Evolutionary conservation across 2,797 vertebrate genomes (phyloP).

Genomic region (Holocentrus rufus): DNA sequence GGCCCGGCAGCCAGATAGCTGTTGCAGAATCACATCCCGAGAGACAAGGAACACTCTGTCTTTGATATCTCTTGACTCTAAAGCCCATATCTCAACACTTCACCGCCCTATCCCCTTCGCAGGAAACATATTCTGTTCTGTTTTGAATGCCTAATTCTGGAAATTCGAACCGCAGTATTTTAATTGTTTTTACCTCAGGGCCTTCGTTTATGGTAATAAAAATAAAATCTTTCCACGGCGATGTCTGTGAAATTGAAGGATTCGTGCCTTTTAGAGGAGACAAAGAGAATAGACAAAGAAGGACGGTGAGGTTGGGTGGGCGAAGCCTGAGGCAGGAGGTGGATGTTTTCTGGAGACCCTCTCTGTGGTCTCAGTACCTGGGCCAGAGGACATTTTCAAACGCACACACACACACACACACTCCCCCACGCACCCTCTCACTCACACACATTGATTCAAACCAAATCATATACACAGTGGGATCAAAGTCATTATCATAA

Average conservation of each 20-base stretch:
- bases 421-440: not conserved
- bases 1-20: conserved; percentile 45
- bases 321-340: conserved; percentile 3
- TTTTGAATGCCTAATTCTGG: not conserved
- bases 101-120: conserved; percentile 7
- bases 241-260: conserved; percentile 1
- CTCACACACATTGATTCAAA: conserved; percentile 3
- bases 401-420: too few species aligned
- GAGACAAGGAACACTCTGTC: conserved; percentile 38
- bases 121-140: not conserved
- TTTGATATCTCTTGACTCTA: conserved; percentile 30
- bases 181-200: not conserved
- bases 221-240: not conserved
- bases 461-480: not conserved
- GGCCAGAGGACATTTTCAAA: not conserved
- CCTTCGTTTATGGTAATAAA: not conserved
- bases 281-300: conserved; percentile 28
- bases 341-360: conserved; percentile 21
- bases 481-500: conserved; percentile 48
- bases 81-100: conserved; percentile 11
- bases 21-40: conserved; percentile 42
- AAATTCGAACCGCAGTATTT: not conserved
- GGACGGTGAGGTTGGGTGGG: not conserved
- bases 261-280: conserved; percentile 9
- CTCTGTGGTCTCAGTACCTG: not conserved